Conservation (phyloP, 1,140 invertebrate genomes). For the Ips typographus region DNA sequence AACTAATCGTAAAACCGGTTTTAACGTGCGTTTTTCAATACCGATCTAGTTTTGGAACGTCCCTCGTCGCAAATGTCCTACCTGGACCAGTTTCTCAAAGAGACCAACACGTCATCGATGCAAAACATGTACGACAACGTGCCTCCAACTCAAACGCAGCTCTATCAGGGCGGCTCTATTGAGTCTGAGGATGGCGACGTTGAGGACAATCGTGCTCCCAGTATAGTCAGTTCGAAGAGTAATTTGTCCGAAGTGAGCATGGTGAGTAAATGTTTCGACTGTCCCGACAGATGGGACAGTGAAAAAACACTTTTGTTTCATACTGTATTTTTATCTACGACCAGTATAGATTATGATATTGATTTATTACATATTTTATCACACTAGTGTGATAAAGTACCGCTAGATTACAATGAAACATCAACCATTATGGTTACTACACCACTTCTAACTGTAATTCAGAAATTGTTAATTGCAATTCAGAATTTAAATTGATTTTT, state of each 20-base stretch:
- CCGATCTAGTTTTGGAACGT: conserved; percentile 74
- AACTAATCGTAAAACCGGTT: background rate
- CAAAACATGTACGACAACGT: conserved; percentile 47
- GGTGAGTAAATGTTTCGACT: conserved; percentile 57
- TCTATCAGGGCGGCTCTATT: conserved; percentile 61
- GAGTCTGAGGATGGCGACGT: conserved; percentile 76
- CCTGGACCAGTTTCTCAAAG: conserved; percentile 85
- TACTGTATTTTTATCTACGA: background rate
- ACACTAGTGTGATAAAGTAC: too few relatives aligned
- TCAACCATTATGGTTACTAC: too few relatives aligned
- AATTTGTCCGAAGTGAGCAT: conserved; percentile 79
- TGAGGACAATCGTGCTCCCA: conserved; percentile 74
- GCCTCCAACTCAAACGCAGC: conserved; percentile 40
- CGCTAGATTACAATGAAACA: too few relatives aligned
- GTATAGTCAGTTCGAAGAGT: conserved; percentile 79
- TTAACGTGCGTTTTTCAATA: background rate
- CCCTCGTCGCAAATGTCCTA: conserved; percentile 88
- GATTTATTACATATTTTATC: background rate
- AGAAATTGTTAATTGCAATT: too few relatives aligned
- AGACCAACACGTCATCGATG: conserved; percentile 55
- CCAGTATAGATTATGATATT: background rate
- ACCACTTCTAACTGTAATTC: too few relatives aligned
- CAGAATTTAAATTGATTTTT: too few relatives aligned
- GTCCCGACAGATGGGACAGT: background rate
- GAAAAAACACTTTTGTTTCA: background rate